Evolutionary conservation across 2,888 invertebrate species (phyloP), one percentile per base, ranked within the genome.

Genomic region (Pandemis corylana): DNA sequence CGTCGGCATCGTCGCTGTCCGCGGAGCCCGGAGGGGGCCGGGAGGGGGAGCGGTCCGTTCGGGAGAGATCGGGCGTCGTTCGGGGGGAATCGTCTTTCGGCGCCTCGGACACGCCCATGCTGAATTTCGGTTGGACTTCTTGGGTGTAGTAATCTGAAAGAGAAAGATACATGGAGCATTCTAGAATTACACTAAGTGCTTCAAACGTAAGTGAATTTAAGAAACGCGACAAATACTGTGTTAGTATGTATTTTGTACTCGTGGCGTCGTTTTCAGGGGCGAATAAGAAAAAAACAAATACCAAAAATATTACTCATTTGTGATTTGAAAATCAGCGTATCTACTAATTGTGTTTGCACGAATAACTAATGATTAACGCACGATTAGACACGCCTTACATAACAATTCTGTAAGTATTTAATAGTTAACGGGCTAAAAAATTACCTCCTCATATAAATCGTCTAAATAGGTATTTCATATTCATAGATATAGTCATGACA

Each of bases 1-100:
- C 97, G 84, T 97, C 96, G 15, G 96, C 96, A 67, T 96, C 96
- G 71, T 96, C 96, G 79, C 96, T 96, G 82, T 95, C 94, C 78
- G 95, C 96, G 0, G 96, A 96, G 49, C 96, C 95, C 78, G 94
- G 92, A 20, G 94, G 93, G 2, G 94, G 92, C 2, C 96, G 89
- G 0, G 91, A 87, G 42, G 94, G 94, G 0, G 93, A 92, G 77
- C 90, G 92, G 81, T 93, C 92, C 0, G 92, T 82, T 4, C 91
- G 83, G 28, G 91, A 82, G 7, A 93, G 85, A 71, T 95, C 94
- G 0, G 94, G 94, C 0, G 92, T 94, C 6, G 93, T 94, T 72
- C 92, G 84, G 6, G 93, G 94, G 0, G 94, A 94, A 76, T 93
- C 93, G 76, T 92, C 92, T 61, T 92, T 93, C 0, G 85, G 85